A percentile compares a stretch with the other conserved stretches of the same genome.
Evolutionary conservation across 37 sponge, comb jelly and placozoan species (phyloP).

Genomic region (Amphimedon queenslandica): DNA sequence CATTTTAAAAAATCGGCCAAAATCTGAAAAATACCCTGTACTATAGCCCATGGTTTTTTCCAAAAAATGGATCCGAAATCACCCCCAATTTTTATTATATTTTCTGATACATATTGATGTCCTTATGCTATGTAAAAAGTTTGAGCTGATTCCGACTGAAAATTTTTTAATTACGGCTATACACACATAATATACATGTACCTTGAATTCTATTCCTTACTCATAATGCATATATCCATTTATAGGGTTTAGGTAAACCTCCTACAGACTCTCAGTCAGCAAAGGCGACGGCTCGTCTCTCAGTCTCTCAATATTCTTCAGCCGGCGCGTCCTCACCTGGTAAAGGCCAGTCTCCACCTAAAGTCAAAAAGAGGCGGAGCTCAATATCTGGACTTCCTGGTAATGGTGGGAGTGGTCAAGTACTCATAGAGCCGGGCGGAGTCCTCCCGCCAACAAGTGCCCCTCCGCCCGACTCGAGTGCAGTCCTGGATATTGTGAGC

Average conservation of each 20-base stretch:
- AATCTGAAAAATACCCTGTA: too few relatives aligned
- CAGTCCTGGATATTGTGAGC: conserved; percentile 35
- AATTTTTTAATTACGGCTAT: too few relatives aligned
- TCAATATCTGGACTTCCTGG: neutral
- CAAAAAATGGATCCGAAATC: too few relatives aligned
- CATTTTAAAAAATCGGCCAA: too few relatives aligned
- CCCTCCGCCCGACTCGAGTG: conserved; percentile 28
- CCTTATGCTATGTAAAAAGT: too few relatives aligned
- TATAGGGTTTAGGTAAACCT: conserved; percentile 75
- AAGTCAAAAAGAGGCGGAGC: neutral
- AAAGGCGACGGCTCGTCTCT: neutral
- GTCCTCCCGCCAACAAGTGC: neutral
- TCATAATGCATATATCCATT: neutral
- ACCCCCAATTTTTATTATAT: too few relatives aligned
- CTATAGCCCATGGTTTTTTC: too few relatives aligned
- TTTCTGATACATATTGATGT: too few relatives aligned
- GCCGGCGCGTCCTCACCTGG: neutral
- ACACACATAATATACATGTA: too few relatives aligned
- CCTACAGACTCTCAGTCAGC: conserved; percentile 42
- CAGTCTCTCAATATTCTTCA: neutral
- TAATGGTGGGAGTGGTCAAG: too few relatives aligned
- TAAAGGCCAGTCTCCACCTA: neutral
- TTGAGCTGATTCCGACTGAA: too few relatives aligned
- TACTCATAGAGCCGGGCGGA: neutral
- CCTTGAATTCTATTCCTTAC: too few relatives aligned